A percentile compares a stretch with the other conserved stretches of the same genome.
These are phyloP conservation scores for Bugulina stolonifera DNA, from an alignment of 2,888 invertebrate species.

Conservation along the genomic window DNA sequence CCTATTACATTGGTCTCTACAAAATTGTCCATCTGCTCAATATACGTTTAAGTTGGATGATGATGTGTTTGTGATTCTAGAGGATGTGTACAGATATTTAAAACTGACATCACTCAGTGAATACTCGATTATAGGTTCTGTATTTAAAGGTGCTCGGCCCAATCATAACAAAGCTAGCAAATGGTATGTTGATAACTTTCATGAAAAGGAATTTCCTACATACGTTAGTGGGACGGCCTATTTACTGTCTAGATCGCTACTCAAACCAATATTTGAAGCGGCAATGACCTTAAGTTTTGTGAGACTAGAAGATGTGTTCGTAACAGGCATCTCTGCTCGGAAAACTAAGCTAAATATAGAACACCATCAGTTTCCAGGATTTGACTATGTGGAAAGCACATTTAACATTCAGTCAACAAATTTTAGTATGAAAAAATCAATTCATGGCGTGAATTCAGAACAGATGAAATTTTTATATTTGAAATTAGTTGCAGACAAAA, in stretches of 20 bases:
- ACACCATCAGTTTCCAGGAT: neutral
- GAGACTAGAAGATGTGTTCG: slow-evolving; percentile 10
- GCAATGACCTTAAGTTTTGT: neutral
- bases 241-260: neutral
- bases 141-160: neutral
- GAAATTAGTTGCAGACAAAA: neutral
- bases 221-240: slow-evolving; percentile 8
- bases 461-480: neutral
- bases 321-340: neutral
- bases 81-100: neutral
- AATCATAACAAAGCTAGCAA: neutral
- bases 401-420: neutral
- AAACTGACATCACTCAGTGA: neutral
- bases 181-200: neutral
- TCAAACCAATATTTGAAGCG: neutral
- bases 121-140: neutral
- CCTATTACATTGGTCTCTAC: neutral
- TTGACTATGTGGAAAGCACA: neutral
- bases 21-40: slow-evolving; percentile 1
- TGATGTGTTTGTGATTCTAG: neutral
- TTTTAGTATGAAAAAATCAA: neutral
- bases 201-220: neutral
- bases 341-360: neutral
- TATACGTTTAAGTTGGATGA: slow-evolving; percentile 3
- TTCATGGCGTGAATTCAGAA: neutral